phyloP scores from a whole-genome alignment of 2,888 invertebrate genomes.

The Pachycephus smyrnensis region DNA sequence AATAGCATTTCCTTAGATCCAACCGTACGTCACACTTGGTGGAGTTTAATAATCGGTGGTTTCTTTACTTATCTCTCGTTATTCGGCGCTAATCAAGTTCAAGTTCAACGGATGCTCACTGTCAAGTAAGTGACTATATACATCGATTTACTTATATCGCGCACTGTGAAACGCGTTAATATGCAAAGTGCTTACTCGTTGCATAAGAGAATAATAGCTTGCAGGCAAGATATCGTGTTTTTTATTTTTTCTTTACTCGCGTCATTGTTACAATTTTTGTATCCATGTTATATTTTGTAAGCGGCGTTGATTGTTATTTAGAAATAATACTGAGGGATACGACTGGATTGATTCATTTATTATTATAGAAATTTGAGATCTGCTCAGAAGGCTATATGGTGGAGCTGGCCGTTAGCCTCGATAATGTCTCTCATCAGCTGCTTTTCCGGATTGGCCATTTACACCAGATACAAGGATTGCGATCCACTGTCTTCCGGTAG shows the following conservation, averaged over 20 bases:
- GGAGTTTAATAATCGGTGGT: constrained; percentile 83
- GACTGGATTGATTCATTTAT: constrained; percentile 73
- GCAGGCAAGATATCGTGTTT: not conserved
- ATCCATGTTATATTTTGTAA: not conserved
- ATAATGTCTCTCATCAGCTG: constrained; percentile 77
- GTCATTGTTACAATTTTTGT: not conserved
- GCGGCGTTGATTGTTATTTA: not conserved
- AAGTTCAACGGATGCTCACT: constrained; percentile 70
- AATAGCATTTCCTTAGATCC: constrained; percentile 81
- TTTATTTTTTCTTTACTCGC: constrained; percentile 6
- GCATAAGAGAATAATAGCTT: not conserved
- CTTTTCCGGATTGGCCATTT: constrained; percentile 84
- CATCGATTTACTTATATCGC: not conserved
- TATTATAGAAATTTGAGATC: constrained; percentile 72
- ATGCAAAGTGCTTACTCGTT: no score
- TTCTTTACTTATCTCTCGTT: constrained; percentile 81
- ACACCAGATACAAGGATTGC: constrained; percentile 82
- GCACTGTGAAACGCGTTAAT: not conserved
- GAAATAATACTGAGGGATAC: constrained; percentile 65
- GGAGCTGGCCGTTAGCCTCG: constrained; percentile 82
- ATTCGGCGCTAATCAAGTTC: constrained; percentile 89
- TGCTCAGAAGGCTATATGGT: constrained; percentile 81
- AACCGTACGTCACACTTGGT: constrained; percentile 84
- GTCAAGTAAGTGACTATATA: constrained; percentile 54
- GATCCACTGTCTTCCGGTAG: constrained; percentile 78